phyloP scores from a whole-genome alignment of 53 echinoderm and acorn worm species.

The Zoroaster sp. region DNA sequence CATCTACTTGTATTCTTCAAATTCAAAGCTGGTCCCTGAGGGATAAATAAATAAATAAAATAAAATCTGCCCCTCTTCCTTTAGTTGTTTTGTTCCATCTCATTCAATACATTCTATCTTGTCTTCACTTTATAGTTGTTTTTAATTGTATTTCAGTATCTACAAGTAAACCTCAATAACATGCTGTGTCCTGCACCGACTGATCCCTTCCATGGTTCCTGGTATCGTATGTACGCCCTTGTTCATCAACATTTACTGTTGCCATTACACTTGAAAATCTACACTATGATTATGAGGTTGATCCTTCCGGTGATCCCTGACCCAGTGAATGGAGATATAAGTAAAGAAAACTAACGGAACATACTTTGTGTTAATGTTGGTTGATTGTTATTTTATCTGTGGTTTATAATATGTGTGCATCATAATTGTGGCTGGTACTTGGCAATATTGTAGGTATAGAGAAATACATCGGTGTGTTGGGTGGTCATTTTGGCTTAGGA shows the following conservation, averaged over 20 bases:
- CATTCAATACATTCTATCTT: no score
- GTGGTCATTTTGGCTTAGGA: no score
- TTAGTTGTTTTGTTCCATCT: no score
- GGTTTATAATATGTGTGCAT: neutral
- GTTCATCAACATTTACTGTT: slow-evolving; percentile 84
- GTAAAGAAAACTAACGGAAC: slow-evolving; percentile 28
- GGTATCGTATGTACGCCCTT: slow-evolving; percentile 85
- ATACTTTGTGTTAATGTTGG: neutral
- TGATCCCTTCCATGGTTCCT: slow-evolving; percentile 85
- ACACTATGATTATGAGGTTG: slow-evolving; percentile 75
- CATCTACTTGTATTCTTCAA: no score
- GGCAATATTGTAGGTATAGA: no score
- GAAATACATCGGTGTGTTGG: no score
- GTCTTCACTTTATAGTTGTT: no score
- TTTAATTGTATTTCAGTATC: no score
- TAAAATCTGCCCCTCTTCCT: no score
- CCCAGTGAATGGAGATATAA: slow-evolving; percentile 68
- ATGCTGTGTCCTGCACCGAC: slow-evolving; percentile 87
- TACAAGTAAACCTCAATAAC: slow-evolving; percentile 85
- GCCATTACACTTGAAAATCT: slow-evolving; percentile 80
- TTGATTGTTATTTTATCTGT: neutral
- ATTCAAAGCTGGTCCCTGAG: no score
- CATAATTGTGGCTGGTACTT: neutral
- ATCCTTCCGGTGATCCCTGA: slow-evolving; percentile 59
- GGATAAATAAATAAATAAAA: no score